Conservation (phyloP, 1,140 invertebrate genomes). For the Ectropis grisescens region DNA sequence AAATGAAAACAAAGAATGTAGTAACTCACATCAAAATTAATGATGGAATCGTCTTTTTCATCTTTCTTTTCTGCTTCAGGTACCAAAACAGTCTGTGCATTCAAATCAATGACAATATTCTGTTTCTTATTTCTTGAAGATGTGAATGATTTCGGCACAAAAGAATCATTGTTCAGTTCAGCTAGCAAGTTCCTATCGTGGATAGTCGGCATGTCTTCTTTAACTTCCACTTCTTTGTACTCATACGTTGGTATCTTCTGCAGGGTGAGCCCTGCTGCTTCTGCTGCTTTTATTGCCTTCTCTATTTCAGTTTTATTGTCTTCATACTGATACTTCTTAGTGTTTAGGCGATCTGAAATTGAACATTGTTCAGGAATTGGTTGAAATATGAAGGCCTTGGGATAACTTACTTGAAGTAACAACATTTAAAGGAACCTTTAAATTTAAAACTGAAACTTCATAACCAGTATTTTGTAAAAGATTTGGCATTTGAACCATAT, state of each 20-base stretch:
- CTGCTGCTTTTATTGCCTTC: slow-evolving; percentile 63
- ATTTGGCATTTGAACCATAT: too few species aligned
- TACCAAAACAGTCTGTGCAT: slow-evolving; percentile 55
- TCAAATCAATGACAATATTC: slow-evolving; percentile 65
- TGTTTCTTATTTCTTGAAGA: slow-evolving; percentile 63
- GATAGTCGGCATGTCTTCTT: slow-evolving; percentile 68
- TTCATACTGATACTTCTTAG: slow-evolving; percentile 32
- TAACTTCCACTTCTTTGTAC: slow-evolving; percentile 56
- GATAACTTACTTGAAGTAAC: too few species aligned
- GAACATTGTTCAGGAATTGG: too few species aligned
- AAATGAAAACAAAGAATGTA: too few species aligned
- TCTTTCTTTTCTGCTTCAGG: slow-evolving; percentile 46
- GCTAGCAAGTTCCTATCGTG: slow-evolving; percentile 60
- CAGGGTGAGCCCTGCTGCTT: slow-evolving; percentile 59
- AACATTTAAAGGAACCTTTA: too few species aligned
- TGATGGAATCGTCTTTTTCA: slow-evolving; percentile 53
- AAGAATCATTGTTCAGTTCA: slow-evolving; percentile 59
- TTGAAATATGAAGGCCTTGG: too few species aligned
- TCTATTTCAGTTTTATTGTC: slow-evolving; percentile 60
- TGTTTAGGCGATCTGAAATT: slow-evolving; percentile 15
- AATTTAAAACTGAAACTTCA: too few species aligned
- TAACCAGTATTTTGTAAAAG: too few species aligned
- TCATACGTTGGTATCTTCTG: slow-evolving; percentile 65
- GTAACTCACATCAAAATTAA: slow-evolving; percentile 61
- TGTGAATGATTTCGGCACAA: slow-evolving; percentile 53